These are phyloP conservation scores for Lepus timidus DNA, from an alignment of 2,113 vertebrate species.

Conservation along the genomic window DNA sequence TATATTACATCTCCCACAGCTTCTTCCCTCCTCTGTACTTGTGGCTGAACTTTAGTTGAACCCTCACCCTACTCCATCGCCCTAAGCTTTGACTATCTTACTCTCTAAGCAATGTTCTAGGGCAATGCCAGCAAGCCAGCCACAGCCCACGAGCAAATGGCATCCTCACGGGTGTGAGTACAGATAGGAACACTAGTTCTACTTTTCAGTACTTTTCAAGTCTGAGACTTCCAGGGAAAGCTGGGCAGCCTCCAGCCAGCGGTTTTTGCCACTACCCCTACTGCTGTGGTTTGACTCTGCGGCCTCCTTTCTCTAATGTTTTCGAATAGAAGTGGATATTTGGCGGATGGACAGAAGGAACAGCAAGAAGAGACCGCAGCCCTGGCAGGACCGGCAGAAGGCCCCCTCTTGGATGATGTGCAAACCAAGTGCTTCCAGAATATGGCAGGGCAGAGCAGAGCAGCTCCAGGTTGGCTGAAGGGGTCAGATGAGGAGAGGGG, in stretches of 20 bases:
- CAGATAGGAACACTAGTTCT: constrained; percentile 34
- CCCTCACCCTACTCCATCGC: background rate
- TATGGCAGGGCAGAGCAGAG: background rate
- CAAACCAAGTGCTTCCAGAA: background rate
- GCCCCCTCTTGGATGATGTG: background rate
- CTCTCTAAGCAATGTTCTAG: background rate
- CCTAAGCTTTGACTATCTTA: constrained; percentile 13
- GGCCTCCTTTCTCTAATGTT: background rate
- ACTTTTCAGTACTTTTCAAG: constrained; percentile 6
- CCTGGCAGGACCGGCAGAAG: background rate
- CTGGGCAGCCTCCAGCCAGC: background rate
- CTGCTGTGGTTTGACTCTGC: background rate
- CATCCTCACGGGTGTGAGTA: background rate
- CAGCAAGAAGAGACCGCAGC: background rate
- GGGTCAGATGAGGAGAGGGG: background rate
- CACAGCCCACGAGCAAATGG: background rate
- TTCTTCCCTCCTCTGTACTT: background rate
- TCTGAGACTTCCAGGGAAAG: constrained; percentile 30
- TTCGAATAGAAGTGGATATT: background rate
- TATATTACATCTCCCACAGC: constrained; percentile 64
- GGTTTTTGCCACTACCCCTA: background rate
- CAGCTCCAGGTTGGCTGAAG: accelerated
- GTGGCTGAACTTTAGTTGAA: constrained; percentile 75
- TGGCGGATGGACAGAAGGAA: background rate
- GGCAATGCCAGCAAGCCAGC: background rate